Base-by-base conservation (phyloP, 2,888 invertebrate species). In the Seira musarum region DNA sequence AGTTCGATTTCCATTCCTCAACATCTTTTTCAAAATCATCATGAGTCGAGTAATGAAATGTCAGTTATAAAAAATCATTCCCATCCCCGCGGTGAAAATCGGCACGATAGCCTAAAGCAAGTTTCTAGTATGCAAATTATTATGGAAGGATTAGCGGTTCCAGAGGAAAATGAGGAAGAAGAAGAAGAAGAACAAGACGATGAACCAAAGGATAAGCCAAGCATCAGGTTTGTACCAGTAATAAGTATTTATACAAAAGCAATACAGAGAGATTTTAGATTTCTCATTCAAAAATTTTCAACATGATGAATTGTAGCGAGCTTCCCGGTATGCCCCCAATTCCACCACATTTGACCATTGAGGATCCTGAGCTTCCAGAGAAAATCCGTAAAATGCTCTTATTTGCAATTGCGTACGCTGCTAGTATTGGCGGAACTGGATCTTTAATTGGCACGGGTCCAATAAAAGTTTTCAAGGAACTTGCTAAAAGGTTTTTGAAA, bases 331-430 rank as follows among this genome's bases (percentile, higher is more conserved):
- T 13, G 13, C 6, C 40, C 13, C 40, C 40, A 57, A 57, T 57
- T 57, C 3, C 5, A 57, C 15, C 57, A 57, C 17, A 40, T 13
- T 40, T 40, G 40, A 40, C 17, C 3, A 8, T 17, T 8, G 57
- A 57, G 10, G 57, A 57, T 5, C 13, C 13, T 13, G 13, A 13
- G 40, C 6, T 13, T 8, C 40, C 5, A 71, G 25, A 74, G 46
- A 2, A 80, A 15, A 77, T 85, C 10, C 24, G 81, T 8, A 86
- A 84, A 22, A 87, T 87, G 85, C 82, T 84, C n/a, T 73, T 87
- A 6, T 67, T 85, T 25, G 83, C 83, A 1, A 76, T 83, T 3
- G 83, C 83, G 8, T 85, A 85, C 46, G 75, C 85, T 0, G 78
- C 84, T 1, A 86, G 83, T 40, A 84, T 87, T 74, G 87, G 87